Conservation (phyloP, 2,113 vertebrate species). For the Nothoprocta perdicaria region DNA sequence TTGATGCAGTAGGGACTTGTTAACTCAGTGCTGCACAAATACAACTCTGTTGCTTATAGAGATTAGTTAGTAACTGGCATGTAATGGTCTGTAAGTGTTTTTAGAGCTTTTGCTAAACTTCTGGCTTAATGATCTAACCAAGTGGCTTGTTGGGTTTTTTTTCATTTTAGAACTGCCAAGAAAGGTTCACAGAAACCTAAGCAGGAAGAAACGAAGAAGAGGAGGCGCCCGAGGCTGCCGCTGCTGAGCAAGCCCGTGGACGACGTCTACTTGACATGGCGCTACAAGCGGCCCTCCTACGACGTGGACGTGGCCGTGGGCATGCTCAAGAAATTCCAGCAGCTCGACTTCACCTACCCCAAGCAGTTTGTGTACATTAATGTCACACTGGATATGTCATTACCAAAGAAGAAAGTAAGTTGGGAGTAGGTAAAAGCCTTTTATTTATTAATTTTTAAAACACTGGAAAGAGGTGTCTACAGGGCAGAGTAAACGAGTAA, state of each 20-base stretch:
- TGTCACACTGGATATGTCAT: slow-evolving; percentile 86
- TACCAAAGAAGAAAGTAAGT: slow-evolving; percentile 89
- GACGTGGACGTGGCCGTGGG: slow-evolving; percentile 74
- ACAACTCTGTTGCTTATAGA: not conserved
- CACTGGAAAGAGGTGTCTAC: not conserved
- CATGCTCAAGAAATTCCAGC: slow-evolving; percentile 88
- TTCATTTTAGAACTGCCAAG: slow-evolving; percentile 58
- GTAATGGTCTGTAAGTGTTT: rapidly evolving
- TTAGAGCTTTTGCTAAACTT: rapidly evolving
- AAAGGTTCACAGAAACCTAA: slow-evolving; percentile 49
- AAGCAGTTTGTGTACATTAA: slow-evolving; percentile 84
- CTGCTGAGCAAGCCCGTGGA: slow-evolving; percentile 81
- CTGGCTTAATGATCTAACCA: not conserved
- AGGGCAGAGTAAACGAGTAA: not conserved
- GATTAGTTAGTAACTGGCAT: not conserved
- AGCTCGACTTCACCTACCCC: slow-evolving; percentile 84
- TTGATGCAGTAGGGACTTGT: rapidly evolving
- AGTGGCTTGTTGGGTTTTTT: not conserved
- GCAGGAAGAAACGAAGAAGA: slow-evolving; percentile 61
- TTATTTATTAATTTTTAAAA: too few species aligned
- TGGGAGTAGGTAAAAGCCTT: rapidly evolving
- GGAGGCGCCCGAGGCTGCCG: slow-evolving; percentile 34
- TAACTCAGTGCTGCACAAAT: not conserved
- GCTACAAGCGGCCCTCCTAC: slow-evolving; percentile 79
- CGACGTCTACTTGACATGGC: slow-evolving; percentile 86